Evolutionary conservation across 2,888 invertebrate species (phyloP).

Genomic region (Epiperipatus broadwayi): DNA sequence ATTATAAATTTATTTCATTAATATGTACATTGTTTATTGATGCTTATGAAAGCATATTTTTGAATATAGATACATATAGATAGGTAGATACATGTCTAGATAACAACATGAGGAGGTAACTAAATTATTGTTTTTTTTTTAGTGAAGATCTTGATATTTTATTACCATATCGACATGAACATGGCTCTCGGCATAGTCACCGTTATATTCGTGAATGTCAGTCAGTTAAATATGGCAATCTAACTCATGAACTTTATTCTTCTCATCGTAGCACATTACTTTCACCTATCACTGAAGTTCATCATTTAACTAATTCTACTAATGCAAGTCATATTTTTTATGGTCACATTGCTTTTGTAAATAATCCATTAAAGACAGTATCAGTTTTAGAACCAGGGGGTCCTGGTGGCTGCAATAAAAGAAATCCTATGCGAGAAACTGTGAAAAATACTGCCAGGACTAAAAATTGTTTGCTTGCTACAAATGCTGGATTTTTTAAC

Average conservation of each 20-base stretch:
- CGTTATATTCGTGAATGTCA: slow-evolving; percentile 22
- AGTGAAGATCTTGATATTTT: too few species aligned
- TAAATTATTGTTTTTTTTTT: too few species aligned
- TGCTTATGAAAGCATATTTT: too few species aligned
- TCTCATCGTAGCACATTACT: slow-evolving; percentile 11
- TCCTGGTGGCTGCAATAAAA: slow-evolving; percentile 22
- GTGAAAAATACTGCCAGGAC: slow-evolving; percentile 21
- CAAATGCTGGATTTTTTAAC: slow-evolving; percentile 29
- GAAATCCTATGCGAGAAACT: slow-evolving; percentile 20
- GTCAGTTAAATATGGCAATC: slow-evolving; percentile 20
- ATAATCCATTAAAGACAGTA: slow-evolving; percentile 23
- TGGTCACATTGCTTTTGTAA: slow-evolving; percentile 19
- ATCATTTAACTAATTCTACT: slow-evolving; percentile 14
- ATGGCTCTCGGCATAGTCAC: slow-evolving; percentile 20
- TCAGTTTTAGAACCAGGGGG: slow-evolving; percentile 26
- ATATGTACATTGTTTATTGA: too few species aligned
- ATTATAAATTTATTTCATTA: too few species aligned
- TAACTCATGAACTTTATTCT: slow-evolving; percentile 19
- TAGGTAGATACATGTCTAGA: too few species aligned
- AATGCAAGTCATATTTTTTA: slow-evolving; percentile 10
- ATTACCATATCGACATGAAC: slow-evolving; percentile 17
- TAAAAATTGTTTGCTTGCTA: slow-evolving; percentile 24
- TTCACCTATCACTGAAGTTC: slow-evolving; percentile 12
- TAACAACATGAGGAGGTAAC: too few species aligned
- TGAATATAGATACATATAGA: too few species aligned